Evolutionary conservation across 1,140 invertebrate species (phyloP).

Genomic region (Andrena cerasifolii): DNA sequence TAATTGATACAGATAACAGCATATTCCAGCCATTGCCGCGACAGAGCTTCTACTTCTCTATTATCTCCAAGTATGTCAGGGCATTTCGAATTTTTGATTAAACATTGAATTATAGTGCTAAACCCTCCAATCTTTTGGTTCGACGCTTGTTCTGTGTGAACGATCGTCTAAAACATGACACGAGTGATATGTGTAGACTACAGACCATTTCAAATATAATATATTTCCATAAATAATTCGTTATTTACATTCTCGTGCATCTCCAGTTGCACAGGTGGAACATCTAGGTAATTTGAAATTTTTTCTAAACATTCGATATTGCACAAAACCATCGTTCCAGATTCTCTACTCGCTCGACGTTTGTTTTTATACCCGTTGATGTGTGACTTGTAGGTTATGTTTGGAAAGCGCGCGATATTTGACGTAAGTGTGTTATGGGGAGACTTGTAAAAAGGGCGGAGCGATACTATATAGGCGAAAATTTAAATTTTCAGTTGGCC

Average conservation of each 20-base stretch:
- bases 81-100: constrained; percentile 78
- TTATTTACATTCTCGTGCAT: constrained; percentile 75
- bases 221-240: constrained; percentile 27
- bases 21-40: constrained; percentile 83
- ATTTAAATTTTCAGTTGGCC: too few species aligned
- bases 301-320: constrained; percentile 73
- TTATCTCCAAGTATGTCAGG: constrained; percentile 72
- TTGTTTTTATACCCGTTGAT: neutral
- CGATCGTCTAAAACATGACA: constrained; percentile 64
- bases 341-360: neutral
- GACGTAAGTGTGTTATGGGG: neutral
- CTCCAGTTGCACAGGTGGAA: constrained; percentile 67
- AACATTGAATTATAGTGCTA: constrained; percentile 80
- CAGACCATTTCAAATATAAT: neutral
- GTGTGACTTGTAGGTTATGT: constrained; percentile 35
- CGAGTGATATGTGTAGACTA: neutral
- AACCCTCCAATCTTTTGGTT: constrained; percentile 80
- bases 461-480: too few species aligned
- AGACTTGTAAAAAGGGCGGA: too few species aligned
- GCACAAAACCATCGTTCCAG: constrained; percentile 76
- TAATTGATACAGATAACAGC: constrained; percentile 81
- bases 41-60: constrained; percentile 72
- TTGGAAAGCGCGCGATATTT: neutral
- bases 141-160: constrained; percentile 60
- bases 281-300: constrained; percentile 75